These are phyloP conservation scores for Sinelater perroti DNA, from an alignment of 2,888 invertebrate species.

Conservation along the genomic window DNA sequence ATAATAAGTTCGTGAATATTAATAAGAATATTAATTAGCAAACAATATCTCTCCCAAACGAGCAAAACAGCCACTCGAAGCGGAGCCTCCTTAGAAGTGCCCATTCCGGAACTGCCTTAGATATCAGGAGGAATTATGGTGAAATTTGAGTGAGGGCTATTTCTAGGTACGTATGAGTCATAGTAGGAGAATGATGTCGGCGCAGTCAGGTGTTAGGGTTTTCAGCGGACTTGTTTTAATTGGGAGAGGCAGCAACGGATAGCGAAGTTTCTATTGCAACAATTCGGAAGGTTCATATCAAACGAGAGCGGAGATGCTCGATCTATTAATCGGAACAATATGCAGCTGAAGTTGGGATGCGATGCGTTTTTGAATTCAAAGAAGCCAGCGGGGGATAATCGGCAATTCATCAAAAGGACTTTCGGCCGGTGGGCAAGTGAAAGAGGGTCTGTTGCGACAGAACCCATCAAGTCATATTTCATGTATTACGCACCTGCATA, in stretches of 20 bases:
- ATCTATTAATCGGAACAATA: conserved; percentile 17
- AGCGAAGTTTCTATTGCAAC: background rate
- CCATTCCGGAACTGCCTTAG: background rate
- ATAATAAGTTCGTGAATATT: too few species aligned
- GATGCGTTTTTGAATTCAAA: conserved; percentile 20
- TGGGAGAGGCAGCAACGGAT: conserved; percentile 9
- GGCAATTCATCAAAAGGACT: conserved; percentile 11
- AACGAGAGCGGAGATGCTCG: conserved; percentile 11
- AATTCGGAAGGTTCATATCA: background rate
- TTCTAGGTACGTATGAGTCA: too few species aligned
- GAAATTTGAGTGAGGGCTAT: background rate
- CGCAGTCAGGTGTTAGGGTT: conserved; percentile 25
- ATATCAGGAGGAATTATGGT: background rate
- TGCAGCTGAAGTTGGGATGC: conserved; percentile 6
- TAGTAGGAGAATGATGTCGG: conserved; percentile 34
- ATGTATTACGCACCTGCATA: conserved; percentile 17
- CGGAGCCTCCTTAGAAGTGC: background rate
- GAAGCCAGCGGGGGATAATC: conserved; percentile 14
- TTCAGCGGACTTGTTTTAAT: conserved; percentile 20
- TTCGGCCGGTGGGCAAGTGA: conserved; percentile 10
- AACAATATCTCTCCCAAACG: background rate
- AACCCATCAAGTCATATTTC: conserved; percentile 16
- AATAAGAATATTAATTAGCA: background rate
- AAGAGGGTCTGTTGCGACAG: conserved; percentile 12
- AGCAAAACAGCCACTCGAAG: background rate